phyloP scores from a whole-genome alignment of 2,888 invertebrate genomes.

The Pristionchus entomophagus region DNA sequence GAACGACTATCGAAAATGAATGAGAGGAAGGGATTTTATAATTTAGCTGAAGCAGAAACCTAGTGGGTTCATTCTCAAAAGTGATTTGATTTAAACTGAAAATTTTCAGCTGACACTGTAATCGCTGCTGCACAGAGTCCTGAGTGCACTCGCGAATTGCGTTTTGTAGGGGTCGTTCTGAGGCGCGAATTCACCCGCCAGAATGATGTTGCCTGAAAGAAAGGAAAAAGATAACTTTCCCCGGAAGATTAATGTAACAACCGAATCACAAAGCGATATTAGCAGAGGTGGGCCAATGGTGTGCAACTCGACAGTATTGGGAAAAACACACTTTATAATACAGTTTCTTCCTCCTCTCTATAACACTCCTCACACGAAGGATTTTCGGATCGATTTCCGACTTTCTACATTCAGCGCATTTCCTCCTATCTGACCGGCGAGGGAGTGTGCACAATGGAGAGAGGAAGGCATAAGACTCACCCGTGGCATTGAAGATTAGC shows the following conservation, averaged over 20 bases:
- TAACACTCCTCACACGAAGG: no score
- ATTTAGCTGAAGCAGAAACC: not conserved
- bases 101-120: slow-evolving; percentile 79
- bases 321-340: no score
- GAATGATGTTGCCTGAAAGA: slow-evolving; percentile 53
- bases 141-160: slow-evolving; percentile 80
- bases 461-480: no score
- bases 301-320: no score
- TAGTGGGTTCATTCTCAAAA: not conserved
- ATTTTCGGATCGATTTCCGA: no score
- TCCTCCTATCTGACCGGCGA: no score
- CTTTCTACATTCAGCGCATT: no score
- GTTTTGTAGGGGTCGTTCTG: slow-evolving; percentile 31
- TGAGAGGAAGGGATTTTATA: not conserved
- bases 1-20: no score
- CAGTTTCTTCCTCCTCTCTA: slow-evolving; percentile 81
- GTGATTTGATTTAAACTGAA: not conserved
- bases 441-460: no score
- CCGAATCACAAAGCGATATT: no score
- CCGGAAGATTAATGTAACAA: no score
- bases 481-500: slow-evolving; percentile 89
- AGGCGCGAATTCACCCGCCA: slow-evolving; percentile 46
- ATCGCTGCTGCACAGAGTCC: slow-evolving; percentile 93
- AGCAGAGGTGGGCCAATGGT: no score
- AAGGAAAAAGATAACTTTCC: not conserved